A percentile compares a stretch with the other conserved stretches of the same genome.
Conservation (phyloP, 30 jellyfish, hydroid and myxozoan genomes). For the Pseudorhiza aurosa region DNA sequence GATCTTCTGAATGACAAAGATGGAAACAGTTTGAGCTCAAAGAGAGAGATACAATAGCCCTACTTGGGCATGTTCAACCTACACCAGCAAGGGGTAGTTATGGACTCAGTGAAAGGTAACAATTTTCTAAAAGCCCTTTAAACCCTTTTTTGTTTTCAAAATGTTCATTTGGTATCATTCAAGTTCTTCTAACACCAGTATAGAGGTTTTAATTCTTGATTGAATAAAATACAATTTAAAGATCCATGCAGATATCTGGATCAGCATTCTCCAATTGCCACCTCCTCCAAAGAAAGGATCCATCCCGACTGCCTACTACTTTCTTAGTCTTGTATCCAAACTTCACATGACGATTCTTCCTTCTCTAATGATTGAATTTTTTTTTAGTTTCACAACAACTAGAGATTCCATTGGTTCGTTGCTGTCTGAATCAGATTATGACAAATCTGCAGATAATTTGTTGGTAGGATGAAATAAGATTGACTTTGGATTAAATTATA, state of each 20-base stretch:
- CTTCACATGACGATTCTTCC: too few relatives aligned
- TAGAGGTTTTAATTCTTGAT: too few relatives aligned
- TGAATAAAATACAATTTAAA: too few relatives aligned
- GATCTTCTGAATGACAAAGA: conserved; percentile 89
- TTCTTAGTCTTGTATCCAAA: too few relatives aligned
- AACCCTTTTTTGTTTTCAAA: too few relatives aligned
- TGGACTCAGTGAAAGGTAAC: conserved; percentile 75
- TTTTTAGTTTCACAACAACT: conserved; percentile 75
- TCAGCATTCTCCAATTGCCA: too few relatives aligned
- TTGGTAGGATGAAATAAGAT: conserved; percentile 82
- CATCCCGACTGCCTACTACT: too few relatives aligned
- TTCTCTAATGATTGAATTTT: not conserved
- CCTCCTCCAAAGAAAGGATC: too few relatives aligned
- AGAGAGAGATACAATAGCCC: conserved; percentile 86
- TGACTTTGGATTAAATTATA: not conserved
- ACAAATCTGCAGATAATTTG: conserved; percentile 84
- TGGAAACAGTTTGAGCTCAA: conserved; percentile 59
- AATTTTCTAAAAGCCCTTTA: too few relatives aligned
- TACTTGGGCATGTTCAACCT: conserved; percentile 41
- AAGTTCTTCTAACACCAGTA: too few relatives aligned
- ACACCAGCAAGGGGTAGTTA: conserved; percentile 54
- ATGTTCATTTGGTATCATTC: too few relatives aligned
- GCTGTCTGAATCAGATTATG: conserved; percentile 90
- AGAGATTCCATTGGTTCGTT: conserved; percentile 83
- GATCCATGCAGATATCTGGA: too few relatives aligned